Base-by-base conservation (phyloP, 2,113 vertebrate species). In the Nyctereutes procyonoides region DNA sequence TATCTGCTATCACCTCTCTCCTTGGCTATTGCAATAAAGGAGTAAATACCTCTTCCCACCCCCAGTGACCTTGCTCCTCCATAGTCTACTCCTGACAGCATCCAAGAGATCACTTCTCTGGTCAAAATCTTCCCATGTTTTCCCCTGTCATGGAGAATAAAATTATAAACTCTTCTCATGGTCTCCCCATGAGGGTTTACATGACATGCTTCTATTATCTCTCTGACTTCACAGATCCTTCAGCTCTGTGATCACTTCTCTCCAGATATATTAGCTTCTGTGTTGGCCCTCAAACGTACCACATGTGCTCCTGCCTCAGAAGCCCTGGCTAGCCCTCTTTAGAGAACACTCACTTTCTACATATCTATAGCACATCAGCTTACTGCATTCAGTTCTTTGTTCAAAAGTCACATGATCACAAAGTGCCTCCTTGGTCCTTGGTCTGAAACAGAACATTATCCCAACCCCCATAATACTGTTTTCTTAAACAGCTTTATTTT, bases 401-500 rank as follows among this genome's bases (percentile, higher is more conserved):
- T 88, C 30, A 79, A 91, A 86, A 62, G 9, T 71, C 38, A 58
- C 58, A 53, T 92, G 69, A 85, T 58, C 35, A 85, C 65, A 74
- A 76, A 69, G 17, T 62, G 3, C 35, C 73, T 71, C 24, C 90
- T 95, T 35, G 35, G 19, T 65, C 80, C 67, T 90, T 87, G 63
- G 30, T 83, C 7, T 79, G 80, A 96, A 92, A 92, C 4, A 81
- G n/a, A 88, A 80, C 20, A 35, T 67, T 62, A 92, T 53, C 55
- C 17, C 35, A 92, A 89, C 17, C 48, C 19, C 38, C 10, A 17
- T 63, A 84, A 79, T 15, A 22, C 55, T 93, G 82, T 58, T 88
- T 94, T 58, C 48, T 69, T 89, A 81, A 43, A 63, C 10, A 48
- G 14, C 22, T 84, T 83, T 85, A 82, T 81, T 86, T 91, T 93